A percentile compares a stretch with the other conserved stretches of the same genome.
Evolutionary conservation across 1,140 invertebrate species (phyloP).

Genomic region (Chironomus striatipennis): DNA sequence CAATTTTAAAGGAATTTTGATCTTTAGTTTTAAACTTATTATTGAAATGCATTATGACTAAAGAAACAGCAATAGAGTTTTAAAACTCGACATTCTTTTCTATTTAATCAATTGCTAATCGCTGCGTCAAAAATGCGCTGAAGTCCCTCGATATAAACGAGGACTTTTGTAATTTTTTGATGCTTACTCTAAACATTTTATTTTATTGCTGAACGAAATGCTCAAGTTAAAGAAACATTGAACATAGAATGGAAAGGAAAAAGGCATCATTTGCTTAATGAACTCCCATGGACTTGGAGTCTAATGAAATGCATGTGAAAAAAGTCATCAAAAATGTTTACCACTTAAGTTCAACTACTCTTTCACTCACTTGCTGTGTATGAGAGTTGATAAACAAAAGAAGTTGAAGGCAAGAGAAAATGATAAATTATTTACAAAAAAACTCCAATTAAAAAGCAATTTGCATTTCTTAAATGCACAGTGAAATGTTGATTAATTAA

Average conservation of each 20-base stretch:
- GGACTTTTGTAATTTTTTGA: too few relatives aligned
- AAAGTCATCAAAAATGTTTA: conserved; percentile 9
- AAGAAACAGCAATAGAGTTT: too few relatives aligned
- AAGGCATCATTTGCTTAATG: background rate
- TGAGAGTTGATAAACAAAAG: background rate
- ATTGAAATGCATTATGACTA: too few relatives aligned
- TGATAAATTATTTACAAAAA: conserved; percentile 18
- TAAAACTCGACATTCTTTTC: too few relatives aligned
- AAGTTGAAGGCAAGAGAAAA: background rate
- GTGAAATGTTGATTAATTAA: conserved; percentile 19
- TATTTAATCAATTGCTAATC: too few relatives aligned
- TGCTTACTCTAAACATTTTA: background rate
- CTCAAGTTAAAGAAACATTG: too few relatives aligned
- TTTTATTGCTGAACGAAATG: background rate
- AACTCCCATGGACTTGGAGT: background rate
- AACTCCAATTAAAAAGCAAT: conserved; percentile 19
- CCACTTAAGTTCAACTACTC: background rate
- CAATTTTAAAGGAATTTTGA: too few relatives aligned
- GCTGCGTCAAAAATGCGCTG: too few relatives aligned
- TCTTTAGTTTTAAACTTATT: too few relatives aligned
- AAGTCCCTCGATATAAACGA: too few relatives aligned
- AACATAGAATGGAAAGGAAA: background rate
- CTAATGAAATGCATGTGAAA: conserved; percentile 3
- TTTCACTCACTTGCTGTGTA: too few relatives aligned
- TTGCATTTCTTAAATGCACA: background rate